phyloP scores from a whole-genome alignment of 2,797 vertebrate species.

The Ateles fusciceps region DNA sequence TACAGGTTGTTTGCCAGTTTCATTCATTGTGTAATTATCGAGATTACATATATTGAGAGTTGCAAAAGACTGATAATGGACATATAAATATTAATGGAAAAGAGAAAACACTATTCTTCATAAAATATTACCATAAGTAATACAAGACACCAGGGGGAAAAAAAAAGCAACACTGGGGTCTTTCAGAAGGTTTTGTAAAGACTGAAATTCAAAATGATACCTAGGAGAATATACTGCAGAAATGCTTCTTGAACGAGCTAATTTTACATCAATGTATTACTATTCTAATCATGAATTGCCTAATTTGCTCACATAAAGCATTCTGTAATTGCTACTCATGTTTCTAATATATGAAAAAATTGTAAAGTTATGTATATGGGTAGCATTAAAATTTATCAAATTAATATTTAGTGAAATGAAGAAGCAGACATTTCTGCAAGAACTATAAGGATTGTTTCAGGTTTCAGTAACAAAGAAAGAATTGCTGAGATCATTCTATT shows the following conservation, averaged over 20 bases:
- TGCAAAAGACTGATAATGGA: constrained; percentile 4
- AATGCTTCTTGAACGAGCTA: neutral
- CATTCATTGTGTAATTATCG: constrained; percentile 8
- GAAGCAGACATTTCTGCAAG: neutral
- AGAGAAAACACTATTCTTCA: neutral
- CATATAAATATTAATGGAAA: constrained; percentile 49
- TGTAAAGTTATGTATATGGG: neutral
- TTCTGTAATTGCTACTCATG: neutral
- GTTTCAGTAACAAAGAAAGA: neutral
- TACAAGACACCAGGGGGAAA: neutral
- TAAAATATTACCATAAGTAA: constrained; percentile 9
- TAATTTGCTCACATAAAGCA: neutral
- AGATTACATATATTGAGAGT: constrained; percentile 12
- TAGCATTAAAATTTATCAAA: neutral
- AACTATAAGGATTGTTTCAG: neutral
- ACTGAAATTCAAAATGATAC: neutral
- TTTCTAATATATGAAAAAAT: neutral
- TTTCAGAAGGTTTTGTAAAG: neutral
- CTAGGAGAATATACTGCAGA: neutral
- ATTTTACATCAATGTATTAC: neutral
- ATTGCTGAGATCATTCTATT: neutral
- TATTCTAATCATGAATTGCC: neutral
- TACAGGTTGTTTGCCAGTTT: neutral
- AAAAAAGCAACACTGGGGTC: neutral
- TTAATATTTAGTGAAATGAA: neutral